Conservation (phyloP, 1,140 invertebrate species). For the Ruditapes philippinarum region DNA sequence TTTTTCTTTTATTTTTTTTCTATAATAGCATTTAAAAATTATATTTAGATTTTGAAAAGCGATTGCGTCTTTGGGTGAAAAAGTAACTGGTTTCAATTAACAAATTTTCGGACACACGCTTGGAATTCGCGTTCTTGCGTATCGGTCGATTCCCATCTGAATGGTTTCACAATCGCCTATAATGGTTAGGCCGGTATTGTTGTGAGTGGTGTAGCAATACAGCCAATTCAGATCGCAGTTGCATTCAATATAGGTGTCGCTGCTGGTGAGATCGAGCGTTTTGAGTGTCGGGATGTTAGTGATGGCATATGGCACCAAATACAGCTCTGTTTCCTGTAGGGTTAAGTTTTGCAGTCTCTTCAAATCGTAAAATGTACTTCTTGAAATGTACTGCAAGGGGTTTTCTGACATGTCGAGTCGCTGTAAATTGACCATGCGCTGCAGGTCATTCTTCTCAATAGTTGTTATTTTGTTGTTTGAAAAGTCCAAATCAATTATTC, state of each 20-base stretch:
- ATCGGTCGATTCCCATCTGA: not conserved
- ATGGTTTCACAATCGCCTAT: slow-evolving; percentile 48
- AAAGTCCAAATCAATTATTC: slow-evolving; percentile 40
- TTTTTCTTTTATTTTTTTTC: no score
- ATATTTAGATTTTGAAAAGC: no score
- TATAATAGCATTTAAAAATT: no score
- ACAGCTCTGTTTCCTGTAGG: slow-evolving; percentile 30
- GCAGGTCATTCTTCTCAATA: slow-evolving; percentile 62
- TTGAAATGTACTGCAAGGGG: slow-evolving; percentile 45
- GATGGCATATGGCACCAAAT: slow-evolving; percentile 43
- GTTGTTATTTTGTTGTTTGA: slow-evolving; percentile 54
- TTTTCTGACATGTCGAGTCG: slow-evolving; percentile 20
- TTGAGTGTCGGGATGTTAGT: not conserved
- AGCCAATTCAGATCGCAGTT: slow-evolving; percentile 62
- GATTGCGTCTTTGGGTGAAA: no score
- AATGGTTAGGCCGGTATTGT: not conserved
- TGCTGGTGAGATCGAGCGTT: not conserved
- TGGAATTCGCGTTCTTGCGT: not conserved
- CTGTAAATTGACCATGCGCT: not conserved
- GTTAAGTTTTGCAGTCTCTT: not conserved
- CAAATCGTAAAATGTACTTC: slow-evolving; percentile 49
- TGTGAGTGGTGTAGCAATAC: not conserved
- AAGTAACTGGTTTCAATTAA: no score
- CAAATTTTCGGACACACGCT: slow-evolving; percentile 3
- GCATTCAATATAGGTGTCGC: slow-evolving; percentile 41